Percentiles rank a stretch among this genome's conserved stretches.
These are phyloP conservation scores for Cylindroiulus punctatus DNA, from an alignment of 2,888 invertebrate species.

Conservation along the genomic window DNA sequence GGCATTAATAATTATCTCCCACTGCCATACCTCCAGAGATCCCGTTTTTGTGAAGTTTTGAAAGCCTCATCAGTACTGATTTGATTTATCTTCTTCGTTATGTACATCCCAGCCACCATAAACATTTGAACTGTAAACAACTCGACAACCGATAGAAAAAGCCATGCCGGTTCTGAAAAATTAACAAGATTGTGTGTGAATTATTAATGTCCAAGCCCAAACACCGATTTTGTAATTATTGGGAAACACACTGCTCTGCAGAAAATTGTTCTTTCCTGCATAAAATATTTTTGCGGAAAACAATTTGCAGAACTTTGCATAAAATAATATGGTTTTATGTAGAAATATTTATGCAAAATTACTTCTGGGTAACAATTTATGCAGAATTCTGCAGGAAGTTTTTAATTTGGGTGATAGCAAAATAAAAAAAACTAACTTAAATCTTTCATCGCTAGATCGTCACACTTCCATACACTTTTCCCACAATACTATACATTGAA, in stretches of 20 bases:
- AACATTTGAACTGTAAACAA: conserved; percentile 69
- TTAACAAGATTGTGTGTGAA: conserved; percentile 51
- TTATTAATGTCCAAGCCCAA: neutral
- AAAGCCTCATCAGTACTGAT: conserved; percentile 66
- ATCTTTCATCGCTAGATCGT: too few species aligned
- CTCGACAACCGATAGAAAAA: conserved; percentile 69
- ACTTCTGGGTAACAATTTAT: too few species aligned
- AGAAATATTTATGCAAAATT: too few species aligned
- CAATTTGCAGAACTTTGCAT: too few species aligned
- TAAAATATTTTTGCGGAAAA: too few species aligned
- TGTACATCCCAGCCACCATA: conserved; percentile 68
- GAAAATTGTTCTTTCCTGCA: too few species aligned
- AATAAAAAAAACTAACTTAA: too few species aligned
- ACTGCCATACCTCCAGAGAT: conserved; percentile 67
- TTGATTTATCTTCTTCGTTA: conserved; percentile 66
- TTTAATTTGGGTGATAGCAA: too few species aligned
- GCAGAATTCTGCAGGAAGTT: too few species aligned
- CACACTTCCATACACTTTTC: neutral
- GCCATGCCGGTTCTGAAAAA: conserved; percentile 69
- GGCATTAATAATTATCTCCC: neutral
- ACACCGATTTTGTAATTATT: too few species aligned
- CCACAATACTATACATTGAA: neutral
- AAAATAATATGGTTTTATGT: too few species aligned
- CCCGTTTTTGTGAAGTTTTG: conserved; percentile 67
- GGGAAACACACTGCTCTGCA: too few species aligned